These are phyloP conservation scores for Himalopsyche anomala DNA, from an alignment of 2,888 invertebrate genomes.

Conservation along the genomic window DNA sequence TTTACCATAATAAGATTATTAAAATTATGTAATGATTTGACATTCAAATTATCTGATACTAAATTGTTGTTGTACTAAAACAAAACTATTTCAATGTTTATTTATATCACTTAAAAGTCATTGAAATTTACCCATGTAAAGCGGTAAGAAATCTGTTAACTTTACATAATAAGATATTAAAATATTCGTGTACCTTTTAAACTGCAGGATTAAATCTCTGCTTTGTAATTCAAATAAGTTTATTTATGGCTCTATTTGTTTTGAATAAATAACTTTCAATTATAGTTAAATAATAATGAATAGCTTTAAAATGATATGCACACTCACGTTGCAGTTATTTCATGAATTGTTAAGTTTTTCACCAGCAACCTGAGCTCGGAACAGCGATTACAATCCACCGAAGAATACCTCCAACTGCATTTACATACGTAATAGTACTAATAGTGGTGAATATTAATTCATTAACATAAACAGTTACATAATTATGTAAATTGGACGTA, in stretches of 20 bases:
- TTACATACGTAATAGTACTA: constrained; percentile 48
- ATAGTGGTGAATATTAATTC: constrained; percentile 58
- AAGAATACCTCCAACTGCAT: constrained; percentile 52
- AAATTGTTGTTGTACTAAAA: no score
- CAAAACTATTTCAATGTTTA: no score
- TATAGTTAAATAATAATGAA: constrained; percentile 32
- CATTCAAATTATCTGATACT: no score
- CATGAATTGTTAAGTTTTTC: constrained; percentile 56
- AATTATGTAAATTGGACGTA: constrained; percentile 60
- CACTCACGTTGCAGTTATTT: constrained; percentile 47
- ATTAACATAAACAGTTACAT: constrained; percentile 59
- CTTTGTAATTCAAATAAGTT: constrained; percentile 26
- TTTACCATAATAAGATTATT: no score
- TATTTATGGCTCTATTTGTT: constrained; percentile 31
- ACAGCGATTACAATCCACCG: neutral
- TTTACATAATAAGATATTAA: neutral
- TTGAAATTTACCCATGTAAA: neutral
- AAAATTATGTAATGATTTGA: no score
- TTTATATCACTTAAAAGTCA: neutral
- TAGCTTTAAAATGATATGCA: constrained; percentile 32
- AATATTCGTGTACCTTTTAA: constrained; percentile 15
- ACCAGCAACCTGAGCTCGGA: constrained; percentile 31
- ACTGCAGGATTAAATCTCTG: constrained; percentile 11
- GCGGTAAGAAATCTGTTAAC: neutral
- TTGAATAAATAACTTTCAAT: constrained; percentile 46